phyloP scores from a whole-genome alignment of 2,888 invertebrate species.

The Nebria brevicollis region DNA sequence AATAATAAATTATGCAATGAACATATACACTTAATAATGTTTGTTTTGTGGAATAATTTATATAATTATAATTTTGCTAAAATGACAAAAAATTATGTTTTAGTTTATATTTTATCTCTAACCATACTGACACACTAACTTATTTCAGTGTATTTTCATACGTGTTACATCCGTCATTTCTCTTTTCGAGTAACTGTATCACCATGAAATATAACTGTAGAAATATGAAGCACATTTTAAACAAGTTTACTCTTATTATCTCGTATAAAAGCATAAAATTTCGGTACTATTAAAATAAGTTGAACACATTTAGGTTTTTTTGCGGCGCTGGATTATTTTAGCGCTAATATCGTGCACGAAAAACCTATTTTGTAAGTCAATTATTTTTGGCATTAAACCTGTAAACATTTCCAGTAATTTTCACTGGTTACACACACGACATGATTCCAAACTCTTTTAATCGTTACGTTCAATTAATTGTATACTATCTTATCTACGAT shows the following conservation, averaged over 20 bases:
- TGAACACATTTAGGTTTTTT: not conserved
- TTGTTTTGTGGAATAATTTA: not conserved
- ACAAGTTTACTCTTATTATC: not conserved
- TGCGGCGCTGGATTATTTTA: not conserved
- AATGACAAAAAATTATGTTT: not conserved
- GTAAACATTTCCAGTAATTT: not conserved
- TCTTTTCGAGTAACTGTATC: not conserved
- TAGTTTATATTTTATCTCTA: not conserved
- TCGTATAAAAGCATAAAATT: not conserved
- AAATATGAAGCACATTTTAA: not conserved
- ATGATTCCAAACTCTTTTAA: too few species aligned
- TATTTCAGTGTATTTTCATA: too few species aligned
- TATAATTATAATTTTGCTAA: not conserved
- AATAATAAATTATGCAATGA: not conserved
- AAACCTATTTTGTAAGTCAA: not conserved
- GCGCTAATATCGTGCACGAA: not conserved
- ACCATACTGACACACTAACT: not conserved
- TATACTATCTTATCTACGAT: too few species aligned
- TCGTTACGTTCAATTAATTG: too few species aligned
- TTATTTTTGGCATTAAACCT: not conserved
- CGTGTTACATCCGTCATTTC: not conserved
- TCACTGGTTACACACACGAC: not conserved
- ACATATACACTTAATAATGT: not conserved
- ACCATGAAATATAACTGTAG: not conserved
- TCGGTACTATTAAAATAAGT: not conserved